Evolutionary conservation across 1,140 invertebrate genomes (phyloP).

Genomic region (Choristoneura fumiferana): DNA sequence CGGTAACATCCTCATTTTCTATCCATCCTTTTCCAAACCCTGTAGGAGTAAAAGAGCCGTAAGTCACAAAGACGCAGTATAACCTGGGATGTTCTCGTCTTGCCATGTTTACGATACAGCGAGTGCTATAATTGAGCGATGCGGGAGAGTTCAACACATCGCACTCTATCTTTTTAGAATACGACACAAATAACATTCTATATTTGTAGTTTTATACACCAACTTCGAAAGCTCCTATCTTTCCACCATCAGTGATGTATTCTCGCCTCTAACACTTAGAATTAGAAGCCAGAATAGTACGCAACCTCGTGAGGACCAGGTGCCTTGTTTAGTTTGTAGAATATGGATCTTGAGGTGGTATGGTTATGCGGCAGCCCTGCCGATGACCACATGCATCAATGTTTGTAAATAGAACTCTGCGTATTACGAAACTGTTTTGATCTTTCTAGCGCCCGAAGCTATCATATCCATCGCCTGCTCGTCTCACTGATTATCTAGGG

Average conservation of each 20-base stretch:
- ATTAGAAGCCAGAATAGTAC: conserved; percentile 38
- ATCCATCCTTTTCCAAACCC: conserved; percentile 30
- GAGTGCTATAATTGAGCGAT: conserved; percentile 76
- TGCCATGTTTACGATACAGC: conserved; percentile 58
- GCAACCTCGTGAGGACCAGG: conserved; percentile 33
- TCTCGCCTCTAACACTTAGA: conserved; percentile 36
- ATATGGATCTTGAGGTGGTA: conserved; percentile 66
- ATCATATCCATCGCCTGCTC: conserved; percentile 43
- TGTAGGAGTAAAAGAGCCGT: conserved; percentile 36
- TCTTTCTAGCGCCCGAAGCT: conserved; percentile 41
- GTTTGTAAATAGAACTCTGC: conserved; percentile 74
- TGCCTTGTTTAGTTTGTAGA: conserved; percentile 53
- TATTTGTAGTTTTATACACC: conserved; percentile 75
- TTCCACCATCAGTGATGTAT: conserved; percentile 25
- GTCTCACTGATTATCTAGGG: not conserved
- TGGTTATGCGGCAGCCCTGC: conserved; percentile 68
- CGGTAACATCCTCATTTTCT: conserved; percentile 43
- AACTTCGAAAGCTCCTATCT: conserved; percentile 53
- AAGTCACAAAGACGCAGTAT: conserved; percentile 34
- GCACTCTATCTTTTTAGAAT: conserved; percentile 77
- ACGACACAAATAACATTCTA: conserved; percentile 78
- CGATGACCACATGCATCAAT: conserved; percentile 77
- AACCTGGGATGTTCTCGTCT: conserved; percentile 39
- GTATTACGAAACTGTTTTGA: conserved; percentile 48
- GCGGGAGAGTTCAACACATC: conserved; percentile 77